Evolutionary conservation across 1,140 invertebrate species (phyloP).

Genomic region (Lepidurus apus): DNA sequence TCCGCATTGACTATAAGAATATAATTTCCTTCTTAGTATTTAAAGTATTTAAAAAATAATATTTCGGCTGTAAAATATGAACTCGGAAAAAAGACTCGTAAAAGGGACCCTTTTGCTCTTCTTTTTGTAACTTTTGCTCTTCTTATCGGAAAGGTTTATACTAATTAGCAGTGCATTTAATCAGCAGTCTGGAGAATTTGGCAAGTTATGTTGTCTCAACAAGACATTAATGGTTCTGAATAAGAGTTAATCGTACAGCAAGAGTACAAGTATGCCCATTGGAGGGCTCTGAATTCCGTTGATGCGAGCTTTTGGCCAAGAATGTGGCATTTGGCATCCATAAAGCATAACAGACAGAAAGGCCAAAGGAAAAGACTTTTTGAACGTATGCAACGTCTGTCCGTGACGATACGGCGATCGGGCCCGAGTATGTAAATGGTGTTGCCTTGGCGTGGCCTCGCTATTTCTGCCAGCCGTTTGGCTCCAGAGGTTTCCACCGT

Average conservation of each 20-base stretch:
- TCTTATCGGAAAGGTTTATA: neutral
- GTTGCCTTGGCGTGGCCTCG: slow-evolving; percentile 8
- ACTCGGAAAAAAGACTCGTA: no score
- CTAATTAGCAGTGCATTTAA: neutral
- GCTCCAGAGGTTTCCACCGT: slow-evolving; percentile 12
- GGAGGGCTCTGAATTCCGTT: neutral
- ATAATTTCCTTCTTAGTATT: no score
- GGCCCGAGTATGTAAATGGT: neutral
- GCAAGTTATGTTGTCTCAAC: neutral
- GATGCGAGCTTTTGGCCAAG: slow-evolving; percentile 6
- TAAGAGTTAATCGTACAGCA: slow-evolving; percentile 15
- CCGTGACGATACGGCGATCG: neutral
- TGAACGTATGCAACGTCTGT: neutral
- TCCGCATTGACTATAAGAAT: no score
- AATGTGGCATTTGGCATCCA: slow-evolving; percentile 18
- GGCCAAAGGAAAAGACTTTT: neutral
- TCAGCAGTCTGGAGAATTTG: neutral
- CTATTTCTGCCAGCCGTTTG: slow-evolving; percentile 16
- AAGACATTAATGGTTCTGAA: neutral
- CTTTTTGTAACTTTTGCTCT: no score
- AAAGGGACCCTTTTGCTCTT: no score
- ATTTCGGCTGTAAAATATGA: no score
- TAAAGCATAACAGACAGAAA: slow-evolving; percentile 13
- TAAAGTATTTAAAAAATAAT: no score
- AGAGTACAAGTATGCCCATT: neutral